Evolutionary conservation across 2,113 vertebrate species (phyloP).

Genomic region (Salvelinus namaycush): DNA sequence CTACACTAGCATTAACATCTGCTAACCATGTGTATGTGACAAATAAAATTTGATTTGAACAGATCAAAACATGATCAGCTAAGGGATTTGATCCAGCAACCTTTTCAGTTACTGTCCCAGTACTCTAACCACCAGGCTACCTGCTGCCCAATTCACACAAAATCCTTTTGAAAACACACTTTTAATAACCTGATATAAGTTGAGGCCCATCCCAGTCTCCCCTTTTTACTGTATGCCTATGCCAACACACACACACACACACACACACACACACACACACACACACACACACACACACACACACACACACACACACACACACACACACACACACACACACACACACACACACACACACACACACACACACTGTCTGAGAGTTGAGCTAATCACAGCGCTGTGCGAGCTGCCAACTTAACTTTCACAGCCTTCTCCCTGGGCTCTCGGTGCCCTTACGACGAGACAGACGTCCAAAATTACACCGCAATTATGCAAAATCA

Average conservation of each 20-base stretch:
- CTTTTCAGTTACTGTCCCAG: too few species aligned
- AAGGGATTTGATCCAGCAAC: too few species aligned
- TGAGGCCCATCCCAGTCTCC: too few species aligned
- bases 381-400: conserved; percentile 8
- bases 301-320: background rate
- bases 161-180: too few species aligned
- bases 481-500: conserved; percentile 20
- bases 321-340: background rate
- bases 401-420: conserved; percentile 9
- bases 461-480: conserved; percentile 19
- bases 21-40: too few species aligned
- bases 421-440: conserved; percentile 3
- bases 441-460: background rate
- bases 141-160: too few species aligned
- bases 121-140: too few species aligned
- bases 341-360: background rate
- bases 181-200: too few species aligned
- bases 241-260: background rate
- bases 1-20: too few species aligned
- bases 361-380: background rate
- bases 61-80: too few species aligned
- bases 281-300: background rate
- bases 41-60: too few species aligned
- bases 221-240: too few species aligned
- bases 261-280: background rate